A percentile compares a stretch with the other conserved stretches of the same genome.
These are phyloP conservation scores for Periophthalmodon schlosseri DNA, from an alignment of 2,113 vertebrate genomes.

Conservation along the genomic window DNA sequence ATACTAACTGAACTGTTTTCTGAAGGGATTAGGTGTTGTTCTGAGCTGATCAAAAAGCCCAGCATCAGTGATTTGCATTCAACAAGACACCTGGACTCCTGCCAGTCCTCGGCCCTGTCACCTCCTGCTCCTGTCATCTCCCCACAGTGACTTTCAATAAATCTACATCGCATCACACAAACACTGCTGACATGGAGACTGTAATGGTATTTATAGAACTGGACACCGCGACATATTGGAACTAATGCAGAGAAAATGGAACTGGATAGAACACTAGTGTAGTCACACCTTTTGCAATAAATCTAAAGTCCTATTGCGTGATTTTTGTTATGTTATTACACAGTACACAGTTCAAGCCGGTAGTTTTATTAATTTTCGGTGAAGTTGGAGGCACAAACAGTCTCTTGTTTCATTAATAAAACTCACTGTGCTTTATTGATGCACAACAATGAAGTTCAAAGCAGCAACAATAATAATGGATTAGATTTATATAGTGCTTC, in stretches of 20 bases:
- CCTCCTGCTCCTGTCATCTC: slow-evolving; percentile 5
- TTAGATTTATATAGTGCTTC: background rate
- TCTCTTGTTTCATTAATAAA: slow-evolving; percentile 5
- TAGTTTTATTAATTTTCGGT: background rate
- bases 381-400: background rate
- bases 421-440: background rate
- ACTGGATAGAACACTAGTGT: background rate
- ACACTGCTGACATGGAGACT: background rate
- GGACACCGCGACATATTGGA: background rate
- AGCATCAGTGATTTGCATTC: slow-evolving; percentile 8
- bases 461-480: background rate
- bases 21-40: slow-evolving; percentile 3
- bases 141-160: slow-evolving; percentile 2
- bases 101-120: background rate
- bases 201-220: background rate
- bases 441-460: slow-evolving; percentile 3
- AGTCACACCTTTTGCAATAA: background rate
- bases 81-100: background rate
- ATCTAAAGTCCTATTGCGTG: background rate
- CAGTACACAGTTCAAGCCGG: background rate
- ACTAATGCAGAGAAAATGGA: slow-evolving; percentile 1
- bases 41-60: slow-evolving; percentile 9
- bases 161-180: background rate
- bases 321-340: slow-evolving; percentile 1
- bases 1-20: slow-evolving; percentile 28